These are phyloP conservation scores for Fulica atra DNA, from an alignment of 2,113 vertebrate species.

Conservation along the genomic window DNA sequence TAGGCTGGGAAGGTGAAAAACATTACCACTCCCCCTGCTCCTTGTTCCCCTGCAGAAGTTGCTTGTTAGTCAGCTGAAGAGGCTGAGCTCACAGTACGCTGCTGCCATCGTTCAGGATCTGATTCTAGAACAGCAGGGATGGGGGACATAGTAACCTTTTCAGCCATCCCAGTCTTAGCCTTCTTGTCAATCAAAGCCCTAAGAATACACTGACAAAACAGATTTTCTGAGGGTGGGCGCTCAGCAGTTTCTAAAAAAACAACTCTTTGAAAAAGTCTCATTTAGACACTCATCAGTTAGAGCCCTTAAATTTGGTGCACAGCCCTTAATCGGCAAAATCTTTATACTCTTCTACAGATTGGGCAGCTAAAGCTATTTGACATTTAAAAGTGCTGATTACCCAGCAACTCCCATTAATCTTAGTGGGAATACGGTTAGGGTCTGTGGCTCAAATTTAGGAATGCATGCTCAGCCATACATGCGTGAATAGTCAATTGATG, in stretches of 20 bases:
- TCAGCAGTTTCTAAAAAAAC: neutral
- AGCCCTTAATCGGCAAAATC: neutral
- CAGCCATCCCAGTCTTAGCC: neutral
- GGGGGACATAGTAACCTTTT: conserved; percentile 11
- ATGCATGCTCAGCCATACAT: neutral
- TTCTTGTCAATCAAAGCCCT: conserved; percentile 54
- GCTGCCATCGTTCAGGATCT: neutral
- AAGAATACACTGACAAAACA: conserved; percentile 43
- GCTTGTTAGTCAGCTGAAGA: neutral
- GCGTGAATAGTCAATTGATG: neutral
- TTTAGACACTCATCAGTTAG: neutral
- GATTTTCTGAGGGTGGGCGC: conserved; percentile 50
- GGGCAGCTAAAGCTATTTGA: neutral
- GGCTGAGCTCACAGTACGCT: neutral
- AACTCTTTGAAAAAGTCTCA: neutral
- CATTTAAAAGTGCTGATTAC: neutral
- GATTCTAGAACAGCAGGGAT: conserved; percentile 21
- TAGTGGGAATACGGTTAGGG: neutral
- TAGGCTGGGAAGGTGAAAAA: neutral
- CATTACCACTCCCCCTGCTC: neutral
- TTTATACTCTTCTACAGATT: neutral
- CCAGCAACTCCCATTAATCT: neutral
- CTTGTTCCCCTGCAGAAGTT: neutral
- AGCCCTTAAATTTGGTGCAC: neutral
- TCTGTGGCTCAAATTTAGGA: neutral